Conservation (phyloP, 2,888 invertebrate species). For the Lasioglossum marginatum region DNA sequence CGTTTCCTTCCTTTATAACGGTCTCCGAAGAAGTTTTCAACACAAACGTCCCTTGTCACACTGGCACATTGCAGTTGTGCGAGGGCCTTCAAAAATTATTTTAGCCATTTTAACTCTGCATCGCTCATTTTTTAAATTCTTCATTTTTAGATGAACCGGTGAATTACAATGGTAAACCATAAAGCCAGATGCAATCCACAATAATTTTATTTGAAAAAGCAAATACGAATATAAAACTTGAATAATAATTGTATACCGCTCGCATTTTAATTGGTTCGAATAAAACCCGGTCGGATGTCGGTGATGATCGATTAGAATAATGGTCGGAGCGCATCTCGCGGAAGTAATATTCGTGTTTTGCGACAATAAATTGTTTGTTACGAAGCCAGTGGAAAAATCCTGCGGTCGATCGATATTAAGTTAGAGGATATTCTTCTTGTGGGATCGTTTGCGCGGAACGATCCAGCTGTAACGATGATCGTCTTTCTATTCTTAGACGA, state of each 20-base stretch:
- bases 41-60: not conserved
- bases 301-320: not conserved
- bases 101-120: not conserved
- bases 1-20: not conserved
- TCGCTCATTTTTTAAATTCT: too few relatives aligned
- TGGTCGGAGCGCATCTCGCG: not conserved
- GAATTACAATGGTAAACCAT: too few relatives aligned
- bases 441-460: constrained; percentile 4
- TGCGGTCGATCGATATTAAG: not conserved
- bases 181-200: not conserved
- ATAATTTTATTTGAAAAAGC: not conserved
- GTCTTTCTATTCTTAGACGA: not conserved
- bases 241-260: not conserved
- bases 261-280: constrained; percentile 12
- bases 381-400: not conserved
- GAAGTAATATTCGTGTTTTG: constrained; percentile 11
- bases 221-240: too few relatives aligned
- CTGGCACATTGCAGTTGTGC: not conserved
- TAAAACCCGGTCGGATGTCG: constrained; percentile 8
- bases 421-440: constrained; percentile 1
- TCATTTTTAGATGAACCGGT: too few relatives aligned
- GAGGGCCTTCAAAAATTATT: not conserved
- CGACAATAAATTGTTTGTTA: not conserved
- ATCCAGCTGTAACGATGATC: constrained; percentile 10
- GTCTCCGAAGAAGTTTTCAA: not conserved